These are phyloP conservation scores for Tetragonisca angustula DNA, from an alignment of 2,888 invertebrate species.

Conservation along the genomic window DNA sequence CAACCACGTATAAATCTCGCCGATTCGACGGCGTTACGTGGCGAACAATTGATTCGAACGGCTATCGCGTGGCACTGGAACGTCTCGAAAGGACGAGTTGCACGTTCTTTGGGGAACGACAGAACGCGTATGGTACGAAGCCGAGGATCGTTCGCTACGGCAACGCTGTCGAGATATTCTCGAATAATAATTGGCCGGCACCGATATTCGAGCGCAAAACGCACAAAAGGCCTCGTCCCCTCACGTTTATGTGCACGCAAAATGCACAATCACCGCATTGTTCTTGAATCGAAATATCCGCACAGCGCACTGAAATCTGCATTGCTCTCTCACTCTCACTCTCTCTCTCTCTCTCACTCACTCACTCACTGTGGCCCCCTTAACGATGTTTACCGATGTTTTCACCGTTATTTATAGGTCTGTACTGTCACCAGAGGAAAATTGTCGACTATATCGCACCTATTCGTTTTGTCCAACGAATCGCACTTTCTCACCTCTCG, in stretches of 20 bases:
- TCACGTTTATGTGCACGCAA: conserved; percentile 59
- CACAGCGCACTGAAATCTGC: conserved; percentile 78
- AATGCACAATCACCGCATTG: conserved; percentile 67
- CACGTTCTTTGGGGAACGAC: not conserved
- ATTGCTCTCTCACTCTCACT: conserved; percentile 35
- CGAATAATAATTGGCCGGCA: conserved; percentile 20
- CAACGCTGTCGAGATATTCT: not conserved
- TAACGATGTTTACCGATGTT: conserved; percentile 29
- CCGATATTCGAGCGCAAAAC: conserved; percentile 15
- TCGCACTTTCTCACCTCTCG: conserved; percentile 1
- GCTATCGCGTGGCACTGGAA: no score
- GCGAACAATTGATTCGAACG: conserved; percentile 35
- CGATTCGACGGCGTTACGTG: conserved; percentile 19
- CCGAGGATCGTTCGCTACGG: conserved; percentile 39
- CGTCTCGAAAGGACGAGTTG: not conserved
- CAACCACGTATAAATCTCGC: conserved; percentile 7
- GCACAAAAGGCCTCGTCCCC: conserved; percentile 15
- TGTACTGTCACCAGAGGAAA: conserved; percentile 34
- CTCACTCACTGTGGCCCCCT: conserved; percentile 33
- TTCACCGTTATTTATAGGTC: conserved; percentile 44
- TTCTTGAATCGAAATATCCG: conserved; percentile 75
- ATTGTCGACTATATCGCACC: conserved; percentile 54
- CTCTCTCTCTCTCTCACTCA: not conserved
- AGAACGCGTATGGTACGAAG: not conserved
- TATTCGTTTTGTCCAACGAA: conserved; percentile 8